Evolutionary conservation across 1,140 invertebrate genomes (phyloP).

Genomic region (Leucophenga varia): DNA sequence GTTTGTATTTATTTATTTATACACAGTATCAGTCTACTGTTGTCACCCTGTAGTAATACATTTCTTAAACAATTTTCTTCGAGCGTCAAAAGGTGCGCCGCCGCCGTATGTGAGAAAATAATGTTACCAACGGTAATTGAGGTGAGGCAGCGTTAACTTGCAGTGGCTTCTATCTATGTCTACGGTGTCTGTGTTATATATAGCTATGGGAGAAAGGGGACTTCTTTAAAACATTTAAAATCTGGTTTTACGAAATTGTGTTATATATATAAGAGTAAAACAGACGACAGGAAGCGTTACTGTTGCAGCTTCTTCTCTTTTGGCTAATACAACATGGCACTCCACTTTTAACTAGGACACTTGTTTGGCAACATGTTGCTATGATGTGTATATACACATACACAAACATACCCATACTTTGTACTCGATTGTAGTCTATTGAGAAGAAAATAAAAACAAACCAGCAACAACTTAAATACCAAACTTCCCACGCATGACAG

Average conservation of each 20-base stretch:
- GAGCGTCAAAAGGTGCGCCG: constrained; percentile 39
- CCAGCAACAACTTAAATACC: constrained; percentile 1
- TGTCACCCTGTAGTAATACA: no score
- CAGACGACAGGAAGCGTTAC: no score
- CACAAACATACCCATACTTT: background rate
- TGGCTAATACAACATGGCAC: no score
- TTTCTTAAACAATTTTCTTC: no score
- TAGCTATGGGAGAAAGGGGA: no score
- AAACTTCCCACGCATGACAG: constrained; percentile 41
- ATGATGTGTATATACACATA: constrained; percentile 18
- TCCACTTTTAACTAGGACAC: constrained; percentile 42
- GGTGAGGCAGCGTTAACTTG: constrained; percentile 15
- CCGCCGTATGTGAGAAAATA: constrained; percentile 35
- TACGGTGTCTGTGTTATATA: no score
- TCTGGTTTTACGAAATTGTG: no score
- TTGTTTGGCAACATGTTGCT: constrained; percentile 9
- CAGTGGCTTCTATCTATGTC: no score
- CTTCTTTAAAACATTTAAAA: no score
- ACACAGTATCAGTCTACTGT: no score
- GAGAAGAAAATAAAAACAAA: constrained; percentile 1
- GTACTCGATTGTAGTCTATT: constrained; percentile 1
- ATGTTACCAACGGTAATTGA: constrained; percentile 44
- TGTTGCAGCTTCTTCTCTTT: background rate
- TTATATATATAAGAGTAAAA: no score
- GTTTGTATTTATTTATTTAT: no score